Evolutionary conservation across 2,888 invertebrate species (phyloP).

Genomic region (Scaptodrosophila latifasciaeformis): DNA sequence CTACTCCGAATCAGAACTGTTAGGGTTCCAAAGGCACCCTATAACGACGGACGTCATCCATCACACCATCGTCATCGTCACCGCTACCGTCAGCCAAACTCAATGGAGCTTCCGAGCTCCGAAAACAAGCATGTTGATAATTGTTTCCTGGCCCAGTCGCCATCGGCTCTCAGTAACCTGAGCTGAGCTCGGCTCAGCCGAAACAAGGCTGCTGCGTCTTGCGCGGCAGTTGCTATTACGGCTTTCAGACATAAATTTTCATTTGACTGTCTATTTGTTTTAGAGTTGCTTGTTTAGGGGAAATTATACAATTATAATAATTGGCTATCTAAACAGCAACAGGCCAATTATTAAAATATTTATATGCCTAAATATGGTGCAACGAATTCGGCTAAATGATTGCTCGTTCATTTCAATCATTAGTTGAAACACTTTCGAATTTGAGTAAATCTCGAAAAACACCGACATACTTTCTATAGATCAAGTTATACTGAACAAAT

Average conservation of each 20-base stretch:
- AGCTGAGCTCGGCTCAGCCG: slow-evolving; percentile 22
- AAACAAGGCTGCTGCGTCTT: slow-evolving; percentile 38
- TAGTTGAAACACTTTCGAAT: no score
- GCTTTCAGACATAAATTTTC: slow-evolving; percentile 36
- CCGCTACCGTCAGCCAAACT: no score
- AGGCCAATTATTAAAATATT: slow-evolving; percentile 62
- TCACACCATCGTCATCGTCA: slow-evolving; percentile 20
- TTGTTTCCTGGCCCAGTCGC: slow-evolving; percentile 65
- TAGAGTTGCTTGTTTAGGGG: slow-evolving; percentile 54
- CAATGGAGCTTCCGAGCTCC: no score
- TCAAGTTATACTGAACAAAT: no score
- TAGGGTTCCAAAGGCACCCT: slow-evolving; percentile 38
- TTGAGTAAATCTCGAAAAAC: no score
- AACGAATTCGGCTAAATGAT: no score
- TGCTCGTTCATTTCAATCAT: no score
- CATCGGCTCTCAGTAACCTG: slow-evolving; percentile 1
- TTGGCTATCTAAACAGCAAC: slow-evolving; percentile 47
- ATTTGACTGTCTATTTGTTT: not conserved
- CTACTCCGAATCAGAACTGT: slow-evolving; percentile 31
- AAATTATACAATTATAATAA: slow-evolving; percentile 67
- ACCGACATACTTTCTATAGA: no score
- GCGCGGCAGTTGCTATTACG: slow-evolving; percentile 63
- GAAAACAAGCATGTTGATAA: slow-evolving; percentile 63
- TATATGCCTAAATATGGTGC: no score
- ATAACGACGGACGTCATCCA: slow-evolving; percentile 35